phyloP scores from a whole-genome alignment of 2,888 invertebrate genomes.

The Brachyptera putata region DNA sequence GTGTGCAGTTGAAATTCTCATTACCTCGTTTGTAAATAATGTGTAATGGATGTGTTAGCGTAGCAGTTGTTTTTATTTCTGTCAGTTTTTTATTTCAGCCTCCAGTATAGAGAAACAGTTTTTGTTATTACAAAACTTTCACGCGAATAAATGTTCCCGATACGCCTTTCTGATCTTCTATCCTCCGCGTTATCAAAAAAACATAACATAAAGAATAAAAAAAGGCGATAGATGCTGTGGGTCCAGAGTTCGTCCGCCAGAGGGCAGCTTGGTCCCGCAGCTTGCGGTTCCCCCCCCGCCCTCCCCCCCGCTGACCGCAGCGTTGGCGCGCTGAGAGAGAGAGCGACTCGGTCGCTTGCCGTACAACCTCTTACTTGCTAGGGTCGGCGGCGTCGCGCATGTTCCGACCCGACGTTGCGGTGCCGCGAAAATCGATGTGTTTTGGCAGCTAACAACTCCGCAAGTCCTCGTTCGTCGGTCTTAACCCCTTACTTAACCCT shows the following conservation, averaged over 20 bases:
- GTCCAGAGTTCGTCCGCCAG: constrained; percentile 6
- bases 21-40: too few relatives aligned
- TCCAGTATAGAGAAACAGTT: background rate
- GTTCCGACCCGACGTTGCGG: constrained; percentile 22
- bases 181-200: constrained; percentile 1
- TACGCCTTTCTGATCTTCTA: constrained; percentile 11
- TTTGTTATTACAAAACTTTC: background rate
- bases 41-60: too few relatives aligned
- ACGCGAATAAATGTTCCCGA: constrained; percentile 6
- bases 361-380: constrained; percentile 13
- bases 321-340: constrained; percentile 6
- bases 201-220: background rate
- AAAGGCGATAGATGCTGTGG: constrained; percentile 3
- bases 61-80: too few relatives aligned
- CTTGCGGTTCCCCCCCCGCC: constrained; percentile 6
- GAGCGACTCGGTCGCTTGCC: constrained; percentile 16
- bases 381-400: constrained; percentile 15
- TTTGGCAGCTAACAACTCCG: constrained; percentile 32
- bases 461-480: constrained; percentile 28
- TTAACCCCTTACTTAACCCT: constrained; percentile 15
- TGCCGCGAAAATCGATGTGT: constrained; percentile 33
- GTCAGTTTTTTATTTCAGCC: too few relatives aligned
- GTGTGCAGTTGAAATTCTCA: too few relatives aligned
- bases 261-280: constrained; percentile 19
- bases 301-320: background rate